Percentiles rank a stretch among this genome's conserved stretches.
phyloP scores from a whole-genome alignment of 2,113 vertebrate genomes.

The Corvus moneduloides region DNA sequence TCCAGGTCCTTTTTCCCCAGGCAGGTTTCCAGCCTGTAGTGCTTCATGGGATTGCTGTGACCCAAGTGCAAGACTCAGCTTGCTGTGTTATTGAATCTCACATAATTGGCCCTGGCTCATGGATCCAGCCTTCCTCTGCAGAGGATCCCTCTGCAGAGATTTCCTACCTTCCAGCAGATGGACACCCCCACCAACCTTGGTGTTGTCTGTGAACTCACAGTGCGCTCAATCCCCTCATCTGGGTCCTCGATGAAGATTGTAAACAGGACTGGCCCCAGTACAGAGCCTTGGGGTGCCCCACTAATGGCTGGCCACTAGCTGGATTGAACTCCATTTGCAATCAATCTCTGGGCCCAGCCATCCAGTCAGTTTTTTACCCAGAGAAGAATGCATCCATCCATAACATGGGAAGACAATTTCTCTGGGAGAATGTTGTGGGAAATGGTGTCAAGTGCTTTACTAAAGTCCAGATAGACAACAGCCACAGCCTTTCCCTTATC shows the following conservation, averaged over 20 bases:
- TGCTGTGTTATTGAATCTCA: background rate
- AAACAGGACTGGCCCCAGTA: background rate
- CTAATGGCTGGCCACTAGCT: background rate
- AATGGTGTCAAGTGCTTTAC: background rate
- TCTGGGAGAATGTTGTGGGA: background rate
- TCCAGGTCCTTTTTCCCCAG: background rate
- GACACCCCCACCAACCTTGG: background rate
- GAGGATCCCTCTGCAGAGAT: background rate
- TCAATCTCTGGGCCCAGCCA: background rate
- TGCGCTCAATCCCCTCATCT: accelerated
- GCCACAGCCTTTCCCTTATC: background rate
- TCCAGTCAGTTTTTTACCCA: background rate
- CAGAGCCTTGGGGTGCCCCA: background rate
- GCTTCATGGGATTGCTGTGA: background rate
- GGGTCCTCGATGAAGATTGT: accelerated
- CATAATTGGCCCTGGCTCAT: background rate
- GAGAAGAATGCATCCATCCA: background rate
- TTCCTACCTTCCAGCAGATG: background rate
- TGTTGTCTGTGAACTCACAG: background rate
- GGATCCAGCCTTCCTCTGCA: background rate
- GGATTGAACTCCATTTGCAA: background rate
- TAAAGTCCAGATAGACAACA: background rate
- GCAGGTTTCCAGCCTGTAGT: background rate
- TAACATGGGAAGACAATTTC: background rate
- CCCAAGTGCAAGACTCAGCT: background rate